A percentile compares a stretch with the other conserved stretches of the same genome.
Conservation (phyloP, 1,140 invertebrate species). For the Platyura marginata region DNA sequence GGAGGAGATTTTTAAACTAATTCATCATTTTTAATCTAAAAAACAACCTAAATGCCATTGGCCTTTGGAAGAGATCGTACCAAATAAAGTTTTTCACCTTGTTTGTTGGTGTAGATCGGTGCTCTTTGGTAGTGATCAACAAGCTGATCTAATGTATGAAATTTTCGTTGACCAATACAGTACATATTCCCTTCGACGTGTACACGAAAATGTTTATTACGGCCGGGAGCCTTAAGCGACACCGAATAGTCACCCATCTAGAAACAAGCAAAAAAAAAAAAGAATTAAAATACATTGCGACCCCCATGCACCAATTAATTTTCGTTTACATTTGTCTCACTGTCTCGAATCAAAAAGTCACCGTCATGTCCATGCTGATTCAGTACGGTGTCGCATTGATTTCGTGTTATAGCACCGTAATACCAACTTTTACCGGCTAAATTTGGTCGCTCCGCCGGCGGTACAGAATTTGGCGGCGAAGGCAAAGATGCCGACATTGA, state of each 20-base stretch:
- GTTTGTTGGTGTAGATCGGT: constrained; percentile 94
- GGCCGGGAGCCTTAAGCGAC: constrained; percentile 88
- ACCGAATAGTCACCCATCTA: constrained; percentile 97
- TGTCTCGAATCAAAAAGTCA: constrained; percentile 95
- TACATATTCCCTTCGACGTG: constrained; percentile 86
- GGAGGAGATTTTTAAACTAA: too few relatives aligned
- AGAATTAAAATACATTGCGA: too few relatives aligned
- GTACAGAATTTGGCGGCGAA: constrained; percentile 10
- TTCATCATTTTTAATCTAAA: neutral
- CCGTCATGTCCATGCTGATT: constrained; percentile 90
- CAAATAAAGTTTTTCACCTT: constrained; percentile 82
- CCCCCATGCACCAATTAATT: too few relatives aligned
- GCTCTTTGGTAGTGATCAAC: constrained; percentile 97
- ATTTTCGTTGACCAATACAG: constrained; percentile 95
- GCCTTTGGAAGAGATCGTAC: constrained; percentile 69
- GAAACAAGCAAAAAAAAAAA: constrained; percentile 13
- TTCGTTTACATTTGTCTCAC: constrained; percentile 94
- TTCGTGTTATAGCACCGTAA: constrained; percentile 85
- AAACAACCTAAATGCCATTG: constrained; percentile 15
- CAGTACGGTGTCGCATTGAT: constrained; percentile 85
- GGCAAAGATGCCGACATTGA: constrained; percentile 11
- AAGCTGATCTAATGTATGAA: constrained; percentile 86
- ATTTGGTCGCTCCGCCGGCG: constrained; percentile 40
- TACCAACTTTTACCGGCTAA: constrained; percentile 82
- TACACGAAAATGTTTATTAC: constrained; percentile 98